Conservation (phyloP, 2,888 invertebrate species). For the Epirrhoe alternata region DNA sequence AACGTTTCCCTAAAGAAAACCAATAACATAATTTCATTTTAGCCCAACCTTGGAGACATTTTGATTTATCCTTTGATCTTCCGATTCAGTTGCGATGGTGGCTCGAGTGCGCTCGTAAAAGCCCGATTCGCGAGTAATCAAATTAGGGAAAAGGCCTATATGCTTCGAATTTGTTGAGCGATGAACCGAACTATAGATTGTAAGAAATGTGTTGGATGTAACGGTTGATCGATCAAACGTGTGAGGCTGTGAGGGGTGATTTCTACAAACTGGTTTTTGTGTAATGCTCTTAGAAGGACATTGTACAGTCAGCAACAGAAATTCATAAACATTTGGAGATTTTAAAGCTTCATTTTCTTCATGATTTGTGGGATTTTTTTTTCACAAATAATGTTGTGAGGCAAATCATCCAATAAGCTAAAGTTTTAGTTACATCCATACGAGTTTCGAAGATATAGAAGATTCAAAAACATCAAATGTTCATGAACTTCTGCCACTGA, state of each 20-base stretch:
- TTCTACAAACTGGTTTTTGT: constrained; percentile 16
- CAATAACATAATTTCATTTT: constrained; percentile 63
- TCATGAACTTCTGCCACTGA: too few species aligned
- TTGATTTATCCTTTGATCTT: constrained; percentile 69
- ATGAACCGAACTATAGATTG: constrained; percentile 59
- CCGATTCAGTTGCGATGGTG: constrained; percentile 56
- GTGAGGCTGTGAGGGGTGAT: constrained; percentile 19
- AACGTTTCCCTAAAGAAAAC: constrained; percentile 48
- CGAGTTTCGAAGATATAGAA: too few species aligned
- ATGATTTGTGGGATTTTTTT: too few species aligned
- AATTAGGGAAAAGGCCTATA: constrained; percentile 61
- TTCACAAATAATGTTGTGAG: too few species aligned
- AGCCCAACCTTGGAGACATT: constrained; percentile 60
- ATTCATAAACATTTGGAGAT: too few species aligned
- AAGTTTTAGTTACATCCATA: too few species aligned
- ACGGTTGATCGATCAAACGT: constrained; percentile 60
- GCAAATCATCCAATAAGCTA: too few species aligned
- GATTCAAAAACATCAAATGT: too few species aligned
- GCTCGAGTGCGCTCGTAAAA: constrained; percentile 56
- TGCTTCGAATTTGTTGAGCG: constrained; percentile 56
- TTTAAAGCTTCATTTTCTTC: too few species aligned
- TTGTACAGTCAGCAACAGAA: too few species aligned
- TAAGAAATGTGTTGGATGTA: constrained; percentile 51
- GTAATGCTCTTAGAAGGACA: too few species aligned
- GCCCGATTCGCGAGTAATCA: constrained; percentile 61